Percentiles rank a stretch among this genome's conserved stretches.
Conservation (phyloP, 2,797 vertebrate genomes). For the Tadarida brasiliensis region DNA sequence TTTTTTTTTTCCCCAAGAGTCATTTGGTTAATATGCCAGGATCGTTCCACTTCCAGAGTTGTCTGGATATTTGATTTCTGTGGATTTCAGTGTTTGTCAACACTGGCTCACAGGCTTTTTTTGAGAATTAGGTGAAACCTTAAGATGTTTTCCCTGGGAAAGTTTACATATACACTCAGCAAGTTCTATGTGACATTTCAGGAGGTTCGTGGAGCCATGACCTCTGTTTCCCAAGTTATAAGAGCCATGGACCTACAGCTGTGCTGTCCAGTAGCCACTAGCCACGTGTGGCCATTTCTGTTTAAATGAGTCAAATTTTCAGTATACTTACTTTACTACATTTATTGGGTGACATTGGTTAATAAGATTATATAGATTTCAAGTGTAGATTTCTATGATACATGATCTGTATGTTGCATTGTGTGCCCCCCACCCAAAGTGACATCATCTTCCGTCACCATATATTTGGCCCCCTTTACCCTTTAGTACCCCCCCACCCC, state of each 20-base stretch:
- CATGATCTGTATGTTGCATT: neutral
- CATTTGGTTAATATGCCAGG: neutral
- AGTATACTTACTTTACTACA: no score
- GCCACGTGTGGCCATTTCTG: neutral
- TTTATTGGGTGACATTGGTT: no score
- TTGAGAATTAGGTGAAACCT: constrained; percentile 6
- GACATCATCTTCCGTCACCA: neutral
- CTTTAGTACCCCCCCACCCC: neutral
- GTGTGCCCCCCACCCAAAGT: neutral
- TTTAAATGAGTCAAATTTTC: neutral
- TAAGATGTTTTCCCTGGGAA: neutral
- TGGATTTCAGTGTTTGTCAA: neutral
- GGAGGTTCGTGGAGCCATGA: neutral
- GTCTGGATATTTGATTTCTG: neutral
- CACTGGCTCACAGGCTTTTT: neutral
- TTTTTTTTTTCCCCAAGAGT: neutral
- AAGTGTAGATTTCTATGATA: neutral
- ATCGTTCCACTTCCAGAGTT: neutral
- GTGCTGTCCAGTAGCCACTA: neutral
- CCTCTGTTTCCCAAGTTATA: neutral
- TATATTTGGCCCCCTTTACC: neutral
- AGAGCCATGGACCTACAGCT: neutral
- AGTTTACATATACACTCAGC: neutral
- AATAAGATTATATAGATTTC: neutral
- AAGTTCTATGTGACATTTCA: neutral